Conservation (phyloP, 30 jellyfish, hydroid and myxozoan genomes). For the Pelagia noctiluca region DNA sequence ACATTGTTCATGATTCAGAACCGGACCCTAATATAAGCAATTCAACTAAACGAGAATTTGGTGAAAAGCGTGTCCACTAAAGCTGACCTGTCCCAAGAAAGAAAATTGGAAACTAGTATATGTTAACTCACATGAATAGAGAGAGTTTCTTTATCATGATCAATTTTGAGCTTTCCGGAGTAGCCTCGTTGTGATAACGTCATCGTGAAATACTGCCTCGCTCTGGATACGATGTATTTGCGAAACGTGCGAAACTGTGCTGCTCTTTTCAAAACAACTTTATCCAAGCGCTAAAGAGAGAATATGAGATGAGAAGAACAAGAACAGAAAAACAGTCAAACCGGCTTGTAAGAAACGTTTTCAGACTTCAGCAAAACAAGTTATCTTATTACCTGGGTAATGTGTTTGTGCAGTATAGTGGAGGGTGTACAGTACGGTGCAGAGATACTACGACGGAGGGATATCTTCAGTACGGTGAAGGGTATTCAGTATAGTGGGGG, state of each 20-base stretch:
- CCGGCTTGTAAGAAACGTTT: neutral
- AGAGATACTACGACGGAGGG: too few relatives aligned
- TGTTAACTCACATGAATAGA: constrained; percentile 77
- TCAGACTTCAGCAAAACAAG: neutral
- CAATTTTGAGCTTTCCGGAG: constrained; percentile 82
- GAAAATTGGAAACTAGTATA: too few relatives aligned
- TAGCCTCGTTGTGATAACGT: constrained; percentile 96
- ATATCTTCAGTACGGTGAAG: too few relatives aligned
- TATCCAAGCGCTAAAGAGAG: constrained; percentile 53
- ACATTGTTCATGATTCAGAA: too few relatives aligned
- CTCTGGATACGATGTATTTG: constrained; percentile 77
- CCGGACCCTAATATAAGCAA: too few relatives aligned
- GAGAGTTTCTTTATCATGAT: constrained; percentile 84
- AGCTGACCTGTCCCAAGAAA: neutral
- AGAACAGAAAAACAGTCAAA: neutral
- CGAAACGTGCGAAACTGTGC: constrained; percentile 77
- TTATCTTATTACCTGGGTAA: neutral
- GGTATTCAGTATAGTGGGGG: too few relatives aligned
- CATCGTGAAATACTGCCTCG: constrained; percentile 85
- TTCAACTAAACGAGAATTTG: too few relatives aligned
- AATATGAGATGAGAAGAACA: neutral
- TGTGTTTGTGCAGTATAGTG: too few relatives aligned
- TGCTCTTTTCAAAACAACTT: constrained; percentile 81
- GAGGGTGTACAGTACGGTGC: too few relatives aligned
- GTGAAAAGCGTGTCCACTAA: too few relatives aligned